A percentile compares a stretch with the other conserved stretches of the same genome.
phyloP scores from a whole-genome alignment of 2,113 vertebrate species.

The Oncorhynchus keta region DNA sequence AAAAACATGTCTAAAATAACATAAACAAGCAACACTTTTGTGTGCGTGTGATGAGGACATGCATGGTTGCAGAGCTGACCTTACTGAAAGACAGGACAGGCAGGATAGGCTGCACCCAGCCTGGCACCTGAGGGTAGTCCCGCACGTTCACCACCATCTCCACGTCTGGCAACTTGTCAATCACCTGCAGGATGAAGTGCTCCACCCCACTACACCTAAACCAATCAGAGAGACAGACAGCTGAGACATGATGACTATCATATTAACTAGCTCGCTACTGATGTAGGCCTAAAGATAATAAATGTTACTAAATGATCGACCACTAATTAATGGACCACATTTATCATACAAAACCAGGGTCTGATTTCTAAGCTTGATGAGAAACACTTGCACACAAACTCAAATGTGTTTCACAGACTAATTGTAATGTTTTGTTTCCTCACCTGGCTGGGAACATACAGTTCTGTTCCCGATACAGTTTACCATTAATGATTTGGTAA shows the following conservation, averaged over 20 bases:
- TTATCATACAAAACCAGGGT: neutral
- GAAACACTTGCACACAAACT: neutral
- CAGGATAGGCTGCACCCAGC: constrained; percentile 83
- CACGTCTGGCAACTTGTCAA: constrained; percentile 84
- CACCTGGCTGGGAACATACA: constrained; percentile 98
- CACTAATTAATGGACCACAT: neutral
- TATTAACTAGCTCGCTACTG: too few species aligned
- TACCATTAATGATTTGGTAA: constrained; percentile 89
- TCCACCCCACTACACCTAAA: constrained; percentile 92
- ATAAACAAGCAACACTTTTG: too few species aligned
- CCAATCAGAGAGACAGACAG: neutral
- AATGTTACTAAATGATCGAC: too few species aligned
- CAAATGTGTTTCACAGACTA: too few species aligned
- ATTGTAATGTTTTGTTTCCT: neutral
- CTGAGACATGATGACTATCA: too few species aligned
- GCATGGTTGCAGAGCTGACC: constrained; percentile 64
- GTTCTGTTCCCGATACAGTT: constrained; percentile 86
- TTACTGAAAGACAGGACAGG: constrained; percentile 98
- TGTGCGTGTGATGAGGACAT: neutral
- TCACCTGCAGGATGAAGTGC: constrained; percentile 89
- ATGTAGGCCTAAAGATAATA: neutral
- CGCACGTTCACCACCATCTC: constrained; percentile 96
- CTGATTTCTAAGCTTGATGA: neutral
- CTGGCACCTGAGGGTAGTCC: constrained; percentile 93
- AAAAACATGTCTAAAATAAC: neutral